phyloP scores from a whole-genome alignment of 2,797 vertebrate genomes.

The Danio tinwini region DNA sequence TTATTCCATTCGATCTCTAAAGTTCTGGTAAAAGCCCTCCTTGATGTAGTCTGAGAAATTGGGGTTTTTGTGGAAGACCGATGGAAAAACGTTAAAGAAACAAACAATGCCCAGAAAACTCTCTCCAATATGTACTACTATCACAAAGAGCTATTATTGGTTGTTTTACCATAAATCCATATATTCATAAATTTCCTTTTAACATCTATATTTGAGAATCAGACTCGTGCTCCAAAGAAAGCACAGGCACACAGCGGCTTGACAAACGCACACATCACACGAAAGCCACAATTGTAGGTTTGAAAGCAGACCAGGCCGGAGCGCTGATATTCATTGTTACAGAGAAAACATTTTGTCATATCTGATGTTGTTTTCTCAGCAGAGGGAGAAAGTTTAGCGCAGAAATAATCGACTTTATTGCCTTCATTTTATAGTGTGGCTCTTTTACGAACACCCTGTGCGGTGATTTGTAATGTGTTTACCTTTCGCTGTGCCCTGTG shows the following conservation, averaged over 20 bases:
- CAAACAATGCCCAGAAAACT: slow-evolving; percentile 65
- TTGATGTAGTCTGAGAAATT: slow-evolving; percentile 57
- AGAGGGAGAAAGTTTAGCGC: slow-evolving; percentile 67
- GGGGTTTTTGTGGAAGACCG: slow-evolving; percentile 50
- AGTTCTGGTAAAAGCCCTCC: slow-evolving; percentile 60
- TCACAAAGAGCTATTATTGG: slow-evolving; percentile 63
- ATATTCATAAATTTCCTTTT: slow-evolving; percentile 73
- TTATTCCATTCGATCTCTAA: slow-evolving; percentile 60
- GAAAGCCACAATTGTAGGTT: slow-evolving; percentile 82
- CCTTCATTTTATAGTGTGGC: slow-evolving; percentile 59
- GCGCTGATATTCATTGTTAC: slow-evolving; percentile 73
- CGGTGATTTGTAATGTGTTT: slow-evolving; percentile 49
- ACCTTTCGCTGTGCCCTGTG: slow-evolving; percentile 45
- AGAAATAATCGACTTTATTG: slow-evolving; percentile 65
- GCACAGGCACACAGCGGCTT: slow-evolving; percentile 73
- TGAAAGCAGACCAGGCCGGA: slow-evolving; percentile 65
- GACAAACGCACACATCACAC: slow-evolving; percentile 73
- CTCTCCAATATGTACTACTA: slow-evolving; percentile 64
- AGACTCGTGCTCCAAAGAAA: slow-evolving; percentile 77
- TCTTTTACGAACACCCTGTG: slow-evolving; percentile 45
- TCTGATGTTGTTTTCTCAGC: slow-evolving; percentile 75
- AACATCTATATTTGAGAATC: slow-evolving; percentile 76
- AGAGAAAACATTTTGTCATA: slow-evolving; percentile 71
- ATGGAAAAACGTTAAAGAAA: slow-evolving; percentile 58
- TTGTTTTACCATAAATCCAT: slow-evolving; percentile 66